Base-by-base conservation (phyloP, 2,113 vertebrate genomes). In the Poeciliopsis retropinna region DNA sequence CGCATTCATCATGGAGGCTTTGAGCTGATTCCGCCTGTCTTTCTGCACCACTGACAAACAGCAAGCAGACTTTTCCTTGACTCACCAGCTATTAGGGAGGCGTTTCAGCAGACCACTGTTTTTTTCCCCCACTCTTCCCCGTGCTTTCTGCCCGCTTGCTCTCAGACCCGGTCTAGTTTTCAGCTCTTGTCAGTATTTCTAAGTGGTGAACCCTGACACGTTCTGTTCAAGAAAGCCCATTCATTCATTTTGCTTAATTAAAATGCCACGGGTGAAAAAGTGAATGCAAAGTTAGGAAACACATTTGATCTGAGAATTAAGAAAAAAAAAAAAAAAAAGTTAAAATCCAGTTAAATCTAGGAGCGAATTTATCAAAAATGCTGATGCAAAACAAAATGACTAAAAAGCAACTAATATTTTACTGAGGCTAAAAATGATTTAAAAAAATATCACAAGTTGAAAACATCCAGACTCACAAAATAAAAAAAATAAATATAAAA, bases 1-100 rank as follows among this genome's bases (percentile, higher is more conserved):
- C 57, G 29, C 79, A 89, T 91, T 86, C 39, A 87, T 90, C 89
- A 86, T 47, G 17, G 39, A 79, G 76, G 57, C 71, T 82, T 60
- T 60, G 65, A 82, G 84, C 78, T 82, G 87, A 92, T 85, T 80
- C 72, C 77, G 77, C 70, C 28, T 64, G 71, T 84, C 80, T 83
- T 78, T 89, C 85, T 84, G 72, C 73, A 66, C 72, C 69, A 31
- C 72, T 84, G 79, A 81, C 80, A 84, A 64, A 69, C 71, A 76
- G 79, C 81, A 80, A 66, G 44, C 57, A 72, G 68, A 85, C 17
- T 3, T 77, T 89, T 75, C 29, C 72, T 86, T 75, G 84, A 85
- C 78, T 89, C 78, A 72, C 79, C 76, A 75, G 64, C 74, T 17
- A 11, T 54, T 34, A 84, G 28, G 7, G 62, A 73, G 60, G 62